Conservation (phyloP, 2,888 invertebrate species). For the Drosophila emarginata region DNA sequence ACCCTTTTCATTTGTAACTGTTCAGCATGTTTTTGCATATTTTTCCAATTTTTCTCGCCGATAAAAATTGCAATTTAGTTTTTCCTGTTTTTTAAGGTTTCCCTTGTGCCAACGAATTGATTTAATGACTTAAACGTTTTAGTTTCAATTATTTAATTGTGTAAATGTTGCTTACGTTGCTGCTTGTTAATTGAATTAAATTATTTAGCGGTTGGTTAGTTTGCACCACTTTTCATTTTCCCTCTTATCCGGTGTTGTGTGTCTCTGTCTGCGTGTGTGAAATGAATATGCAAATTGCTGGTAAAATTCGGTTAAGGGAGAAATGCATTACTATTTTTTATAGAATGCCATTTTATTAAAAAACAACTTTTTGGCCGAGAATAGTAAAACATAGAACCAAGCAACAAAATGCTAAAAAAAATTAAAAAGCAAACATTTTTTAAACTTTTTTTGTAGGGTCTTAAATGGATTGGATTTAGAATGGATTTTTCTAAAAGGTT, state of each 20-base stretch:
- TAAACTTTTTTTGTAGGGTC: no score
- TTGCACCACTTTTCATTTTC: not conserved
- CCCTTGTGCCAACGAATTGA: conserved; percentile 40
- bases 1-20: conserved; percentile 2
- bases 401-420: not conserved
- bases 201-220: conserved; percentile 53
- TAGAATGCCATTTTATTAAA: not conserved
- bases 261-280: not conserved
- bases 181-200: conserved; percentile 62
- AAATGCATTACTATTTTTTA: not conserved
- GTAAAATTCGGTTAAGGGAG: not conserved
- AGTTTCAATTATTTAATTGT: conserved; percentile 63
- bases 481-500: no score
- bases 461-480: no score
- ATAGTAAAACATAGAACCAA: not conserved
- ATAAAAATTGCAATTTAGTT: conserved; percentile 24
- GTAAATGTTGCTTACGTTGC: conserved; percentile 22
- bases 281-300: not conserved
- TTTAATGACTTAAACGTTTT: conserved; percentile 60
- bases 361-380: not conserved
- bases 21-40: conserved; percentile 48
- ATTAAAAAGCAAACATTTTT: not conserved
- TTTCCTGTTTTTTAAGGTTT: not conserved
- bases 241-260: not conserved
- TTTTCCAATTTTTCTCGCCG: conserved; percentile 44